Base-by-base conservation (phyloP, 2,113 vertebrate species). In the Perca schrenkii region DNA sequence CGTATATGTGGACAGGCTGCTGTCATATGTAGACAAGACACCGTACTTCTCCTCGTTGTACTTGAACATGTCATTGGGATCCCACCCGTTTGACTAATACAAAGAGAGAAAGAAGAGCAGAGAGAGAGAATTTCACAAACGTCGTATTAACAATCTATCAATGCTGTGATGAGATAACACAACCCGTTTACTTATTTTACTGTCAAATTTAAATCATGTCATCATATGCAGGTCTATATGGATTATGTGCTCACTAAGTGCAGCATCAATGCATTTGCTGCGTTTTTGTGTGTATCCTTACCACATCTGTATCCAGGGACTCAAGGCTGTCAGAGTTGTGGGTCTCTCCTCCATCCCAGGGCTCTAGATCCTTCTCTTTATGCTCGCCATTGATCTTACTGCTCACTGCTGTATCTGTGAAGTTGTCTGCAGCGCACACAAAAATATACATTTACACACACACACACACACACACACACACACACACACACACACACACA, bases 1-100 rank as follows among this genome's bases (percentile, higher is more conserved):
- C 98, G 98, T 99, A 86, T 99, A 99, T 53, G 98, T 98, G 89
- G 98, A 97, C 77, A 99, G 95, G 95, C 98, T 99, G 96, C 98
- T 99, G 96, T 99, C 98, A 75, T 99, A 99, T 52, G 98, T 99
- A 73, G 98, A 99, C 80, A 98, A 96, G 82, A 99, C 96, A 83
- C 98, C 98, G 76, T 99, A 98, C 89, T 97, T 98, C 95, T 99
- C 98, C 95, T 99, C 98, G 90, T 99, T 99, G 94, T 97, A 99
- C 90, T 98, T 97, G 95, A 99, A 99, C 98, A 99, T 99, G 93
- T 99, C 98, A 90, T 99, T 99, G 90, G 98, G 97, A 95, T 99
- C 98, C 98, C 98, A 99, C 80, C 98, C 98, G 81, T 99, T 99
- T 90, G 98, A 99, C 98, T 99, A 65, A 79, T 21, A 47, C 40